These are phyloP conservation scores for Spisula subtruncata DNA, from an alignment of 2,888 invertebrate species.

Conservation along the genomic window DNA sequence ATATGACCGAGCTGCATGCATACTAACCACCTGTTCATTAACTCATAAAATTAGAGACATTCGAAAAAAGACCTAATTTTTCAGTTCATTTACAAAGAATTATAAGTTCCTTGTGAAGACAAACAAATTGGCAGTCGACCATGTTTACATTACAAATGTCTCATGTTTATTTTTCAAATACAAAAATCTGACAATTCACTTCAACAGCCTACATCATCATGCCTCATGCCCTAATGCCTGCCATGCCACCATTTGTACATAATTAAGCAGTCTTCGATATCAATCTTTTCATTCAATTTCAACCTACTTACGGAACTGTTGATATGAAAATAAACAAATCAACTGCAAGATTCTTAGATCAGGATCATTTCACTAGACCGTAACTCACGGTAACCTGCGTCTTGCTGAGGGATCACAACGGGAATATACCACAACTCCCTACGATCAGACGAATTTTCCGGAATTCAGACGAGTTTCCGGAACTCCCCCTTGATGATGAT, in stretches of 20 bases:
- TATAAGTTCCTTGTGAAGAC: not conserved
- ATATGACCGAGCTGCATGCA: not conserved
- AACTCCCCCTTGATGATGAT: not conserved
- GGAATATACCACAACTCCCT: constrained; percentile 12
- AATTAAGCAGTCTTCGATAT: constrained; percentile 8
- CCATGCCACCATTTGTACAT: not conserved
- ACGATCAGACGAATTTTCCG: not conserved
- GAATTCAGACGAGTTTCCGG: no score
- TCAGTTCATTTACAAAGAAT: constrained; percentile 11
- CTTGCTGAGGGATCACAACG: not conserved
- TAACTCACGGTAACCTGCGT: not conserved
- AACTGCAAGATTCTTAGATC: not conserved
- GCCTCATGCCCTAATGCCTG: no score
- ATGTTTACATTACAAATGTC: not conserved
- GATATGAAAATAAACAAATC: constrained; percentile 28
- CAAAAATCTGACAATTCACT: constrained; percentile 1
- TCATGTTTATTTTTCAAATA: not conserved
- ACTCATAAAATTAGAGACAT: not conserved
- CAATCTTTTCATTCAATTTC: constrained; percentile 25
- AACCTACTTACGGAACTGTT: constrained; percentile 15
- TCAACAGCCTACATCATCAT: not conserved
- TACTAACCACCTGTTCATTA: not conserved
- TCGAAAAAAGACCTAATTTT: not conserved
- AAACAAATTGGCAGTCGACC: not conserved
- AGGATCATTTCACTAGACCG: not conserved